Base-by-base conservation (phyloP, 1,140 invertebrate genomes). In the Cephus cinctus region DNA sequence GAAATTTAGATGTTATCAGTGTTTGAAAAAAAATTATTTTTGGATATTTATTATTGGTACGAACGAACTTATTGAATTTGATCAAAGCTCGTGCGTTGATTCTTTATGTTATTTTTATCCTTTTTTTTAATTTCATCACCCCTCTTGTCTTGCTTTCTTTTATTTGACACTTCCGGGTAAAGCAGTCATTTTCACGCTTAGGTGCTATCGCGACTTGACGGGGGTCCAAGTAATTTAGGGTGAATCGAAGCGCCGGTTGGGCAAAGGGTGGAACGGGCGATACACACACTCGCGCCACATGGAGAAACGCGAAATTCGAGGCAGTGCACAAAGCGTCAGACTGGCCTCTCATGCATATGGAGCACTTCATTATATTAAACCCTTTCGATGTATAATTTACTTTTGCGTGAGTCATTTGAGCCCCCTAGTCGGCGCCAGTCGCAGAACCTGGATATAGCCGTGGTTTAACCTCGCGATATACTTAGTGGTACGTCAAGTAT, bases 311-410 rank as follows among this genome's bases (percentile, higher is more conserved):
- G 61, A 67, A 62, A 61, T 58, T 60, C 63, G 31, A 35, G 38
- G 27, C 53, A 49, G 61, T 59, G 63, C 46, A 59, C 59, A 65
- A 69, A 69, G 69, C 69, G 68, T 63, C 67, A 67, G 69, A 57
- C 61, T 63, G 65, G 65, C 66, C 69, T 73, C 73, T 80, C 80
- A 82, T 82, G 79, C 80, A 82, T 82, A 82, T 82, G 80, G 79
- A 82, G 78, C 77, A 78, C 80, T 81, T 81, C 80, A 81, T 81
- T 82, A 82, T 80, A 81, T 81, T 80, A 81, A 80, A 80, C 78
- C 79, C 77, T 80, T 81, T 81, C 79, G 79, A 82, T 81, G 80
- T 82, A 82, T 82, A 82, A 82, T 81, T 82, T 81, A 81, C 80
- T 81, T 81, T 81, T 80, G 79, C 78, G 78, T 80, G 79, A 81